Evolutionary conservation across 1,140 invertebrate species (phyloP), one percentile per base, ranked within the genome.

Genomic region (Andrena cerasifolii): DNA sequence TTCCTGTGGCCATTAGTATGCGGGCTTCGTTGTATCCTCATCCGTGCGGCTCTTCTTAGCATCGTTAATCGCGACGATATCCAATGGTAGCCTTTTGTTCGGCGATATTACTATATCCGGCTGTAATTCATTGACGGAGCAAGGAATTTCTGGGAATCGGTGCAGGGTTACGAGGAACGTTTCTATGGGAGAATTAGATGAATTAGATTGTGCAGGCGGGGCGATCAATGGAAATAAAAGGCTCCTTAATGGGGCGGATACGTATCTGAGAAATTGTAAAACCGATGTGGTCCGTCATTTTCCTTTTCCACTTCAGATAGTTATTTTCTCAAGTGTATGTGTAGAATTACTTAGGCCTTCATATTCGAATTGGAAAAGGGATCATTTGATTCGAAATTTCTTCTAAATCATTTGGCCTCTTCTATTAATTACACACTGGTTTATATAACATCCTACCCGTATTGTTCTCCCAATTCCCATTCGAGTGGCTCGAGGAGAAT

Each of bases 1-100:
- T 88, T 91, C 90, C 89, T 88, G 86, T 66, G 47, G 49, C 40
- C 75, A 90, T 91, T 88, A 89, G 86, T 89, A 91, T 91, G 89
- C 90, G 87, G 87, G 87, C 67, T 77, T 80, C 72, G 84, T 80
- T 87, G 78, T 89, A 90, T 89, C 86, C 89, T 83, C 83, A 87
- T 89, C 84, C 85, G 82, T 59, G 71, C 76, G 62, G 62, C 73
- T 78, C 78, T 82, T 67, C 79, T 40, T 77, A 53, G 86, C 82
- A 89, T 90, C 76, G 59, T 84, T 86, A 89, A 89, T 89, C 75
- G 31, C 65, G 51, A 51, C 47, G 24, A 77, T 66, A 75, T 40
- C 72, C 77, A 79, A 78, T 74, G 74, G 33, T 47, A 66, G 58
- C 36, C 72, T 81, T 40, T 79, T 84, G 81, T 86, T 80, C 66